Evolutionary conservation across 1,140 invertebrate genomes (phyloP).

Genomic region (Stenopsyche tienmushanensis): DNA sequence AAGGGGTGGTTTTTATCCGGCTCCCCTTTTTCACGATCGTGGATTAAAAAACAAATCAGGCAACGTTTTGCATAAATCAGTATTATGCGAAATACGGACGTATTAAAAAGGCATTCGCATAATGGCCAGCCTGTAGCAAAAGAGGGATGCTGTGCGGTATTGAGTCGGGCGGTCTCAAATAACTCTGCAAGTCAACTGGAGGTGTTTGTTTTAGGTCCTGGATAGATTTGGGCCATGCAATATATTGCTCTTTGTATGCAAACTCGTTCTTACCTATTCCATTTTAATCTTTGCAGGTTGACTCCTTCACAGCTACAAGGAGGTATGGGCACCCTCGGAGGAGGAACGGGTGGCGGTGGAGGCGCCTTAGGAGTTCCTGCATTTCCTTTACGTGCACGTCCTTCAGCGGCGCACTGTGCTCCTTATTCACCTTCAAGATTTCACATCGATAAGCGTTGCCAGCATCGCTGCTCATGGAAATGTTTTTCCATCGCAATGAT

Average conservation of each 20-base stretch:
- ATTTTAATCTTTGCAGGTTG: constrained; percentile 44
- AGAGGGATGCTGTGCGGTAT: not conserved
- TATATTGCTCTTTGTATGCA: too few species aligned
- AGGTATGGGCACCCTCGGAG: constrained; percentile 45
- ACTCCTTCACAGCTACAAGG: constrained; percentile 52
- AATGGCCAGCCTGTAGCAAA: constrained; percentile 10
- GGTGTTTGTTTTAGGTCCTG: too few species aligned
- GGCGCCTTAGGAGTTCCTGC: constrained; percentile 77
- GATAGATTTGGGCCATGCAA: too few species aligned
- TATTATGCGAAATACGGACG: constrained; percentile 35
- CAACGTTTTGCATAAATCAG: constrained; percentile 41
- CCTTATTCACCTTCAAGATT: constrained; percentile 86
- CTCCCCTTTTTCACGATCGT: constrained; percentile 9
- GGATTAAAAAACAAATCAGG: constrained; percentile 43
- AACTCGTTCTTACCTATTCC: too few species aligned
- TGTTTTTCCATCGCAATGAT: constrained; percentile 90
- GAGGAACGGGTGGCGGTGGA: constrained; percentile 43
- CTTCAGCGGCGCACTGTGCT: constrained; percentile 68
- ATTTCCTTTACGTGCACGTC: constrained; percentile 70
- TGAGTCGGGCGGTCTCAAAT: constrained; percentile 1
- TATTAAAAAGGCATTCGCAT: constrained; percentile 39
- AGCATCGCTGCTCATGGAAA: constrained; percentile 92
- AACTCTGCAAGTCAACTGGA: too few species aligned
- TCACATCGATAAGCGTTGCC: constrained; percentile 90
- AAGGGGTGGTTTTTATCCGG: constrained; percentile 13